phyloP scores from a whole-genome alignment of 2,113 vertebrate species.

The Hyla sarda region DNA sequence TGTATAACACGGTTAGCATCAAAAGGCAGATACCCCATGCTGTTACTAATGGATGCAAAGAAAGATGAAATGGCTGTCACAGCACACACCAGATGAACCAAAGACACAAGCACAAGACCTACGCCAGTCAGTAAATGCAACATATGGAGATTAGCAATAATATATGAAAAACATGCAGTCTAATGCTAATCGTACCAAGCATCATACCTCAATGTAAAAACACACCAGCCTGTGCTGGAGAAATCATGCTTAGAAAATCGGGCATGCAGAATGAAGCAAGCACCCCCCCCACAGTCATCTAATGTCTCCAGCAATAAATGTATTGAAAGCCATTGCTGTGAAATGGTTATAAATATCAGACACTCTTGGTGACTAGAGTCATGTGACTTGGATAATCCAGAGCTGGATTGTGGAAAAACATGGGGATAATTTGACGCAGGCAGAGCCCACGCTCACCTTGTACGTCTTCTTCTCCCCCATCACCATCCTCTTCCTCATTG shows the following conservation, averaged over 20 bases:
- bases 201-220: neutral
- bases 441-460: conserved; percentile 96
- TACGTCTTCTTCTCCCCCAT: conserved; percentile 99
- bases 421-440: conserved; percentile 66
- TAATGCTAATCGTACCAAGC: neutral
- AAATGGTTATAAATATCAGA: neutral
- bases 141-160: neutral
- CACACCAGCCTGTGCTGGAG: neutral
- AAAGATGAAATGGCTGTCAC: neutral
- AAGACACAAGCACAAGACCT: neutral
- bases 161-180: neutral
- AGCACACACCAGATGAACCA: neutral
- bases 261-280: neutral
- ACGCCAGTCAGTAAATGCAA: neutral
- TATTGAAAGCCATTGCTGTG: conserved; percentile 6
- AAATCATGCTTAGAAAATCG: conserved; percentile 2
- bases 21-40: neutral
- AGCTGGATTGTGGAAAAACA: neutral
- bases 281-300: conserved; percentile 3
- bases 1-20: neutral
- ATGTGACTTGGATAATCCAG: neutral
- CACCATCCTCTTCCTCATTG: conserved; percentile 99
- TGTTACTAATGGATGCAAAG: neutral
- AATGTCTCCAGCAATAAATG: conserved; percentile 6
- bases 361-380: neutral